A percentile compares a stretch with the other conserved stretches of the same genome.
Evolutionary conservation across 2,888 invertebrate species (phyloP).

Genomic region (Limenitis camilla): DNA sequence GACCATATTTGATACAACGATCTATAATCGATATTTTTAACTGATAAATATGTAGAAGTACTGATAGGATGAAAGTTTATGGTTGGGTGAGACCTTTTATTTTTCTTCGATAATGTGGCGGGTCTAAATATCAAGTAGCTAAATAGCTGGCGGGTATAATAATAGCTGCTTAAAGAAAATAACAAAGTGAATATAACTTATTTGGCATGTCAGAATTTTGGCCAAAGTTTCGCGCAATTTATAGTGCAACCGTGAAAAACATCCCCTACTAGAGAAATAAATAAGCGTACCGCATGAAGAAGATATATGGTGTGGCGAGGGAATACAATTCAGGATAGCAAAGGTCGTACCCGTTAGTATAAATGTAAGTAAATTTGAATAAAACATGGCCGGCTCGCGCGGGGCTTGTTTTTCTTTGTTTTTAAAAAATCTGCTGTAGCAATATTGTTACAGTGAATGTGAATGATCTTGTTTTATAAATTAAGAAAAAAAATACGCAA

Average conservation of each 20-base stretch:
- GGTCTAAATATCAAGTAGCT: too few relatives aligned
- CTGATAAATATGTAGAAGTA: too few relatives aligned
- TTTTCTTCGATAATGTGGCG: too few relatives aligned
- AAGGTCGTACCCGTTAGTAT: conserved; percentile 72
- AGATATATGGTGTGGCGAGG: conserved; percentile 70
- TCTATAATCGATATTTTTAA: too few relatives aligned
- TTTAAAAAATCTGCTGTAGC: conserved; percentile 22
- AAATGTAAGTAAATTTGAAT: conserved; percentile 76
- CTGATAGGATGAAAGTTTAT: too few relatives aligned
- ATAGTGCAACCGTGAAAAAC: conserved; percentile 21
- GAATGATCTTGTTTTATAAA: neutral
- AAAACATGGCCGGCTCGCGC: conserved; percentile 58
- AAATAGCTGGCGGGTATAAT: too few relatives aligned
- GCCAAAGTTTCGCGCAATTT: conserved; percentile 15
- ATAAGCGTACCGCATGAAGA: conserved; percentile 63
- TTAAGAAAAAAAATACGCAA: too few relatives aligned
- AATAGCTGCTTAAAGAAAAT: too few relatives aligned
- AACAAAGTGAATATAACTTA: neutral
- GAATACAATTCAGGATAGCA: conserved; percentile 67
- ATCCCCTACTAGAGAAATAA: conserved; percentile 47
- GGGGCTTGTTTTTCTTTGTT: conserved; percentile 25
- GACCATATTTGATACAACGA: too few relatives aligned
- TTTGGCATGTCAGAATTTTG: conserved; percentile 3
- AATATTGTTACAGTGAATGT: neutral
- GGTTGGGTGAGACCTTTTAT: too few relatives aligned